Conservation (phyloP, 2,797 vertebrate genomes). For the Siniperca undulata region DNA sequence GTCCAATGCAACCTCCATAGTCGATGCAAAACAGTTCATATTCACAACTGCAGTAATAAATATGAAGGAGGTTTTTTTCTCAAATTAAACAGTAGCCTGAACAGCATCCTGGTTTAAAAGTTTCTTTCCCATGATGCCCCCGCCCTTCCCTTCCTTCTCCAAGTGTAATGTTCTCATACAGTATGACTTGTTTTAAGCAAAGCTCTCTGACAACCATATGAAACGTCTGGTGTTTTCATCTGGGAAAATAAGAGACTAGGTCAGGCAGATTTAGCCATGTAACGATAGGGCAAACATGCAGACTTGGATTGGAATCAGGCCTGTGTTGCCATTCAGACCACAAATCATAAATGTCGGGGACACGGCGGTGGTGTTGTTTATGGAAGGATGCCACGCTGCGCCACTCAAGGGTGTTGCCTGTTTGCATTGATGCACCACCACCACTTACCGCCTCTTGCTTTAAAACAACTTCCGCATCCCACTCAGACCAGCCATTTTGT, state of each 20-base stretch:
- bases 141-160: constrained; percentile 56
- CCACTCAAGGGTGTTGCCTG: constrained; percentile 86
- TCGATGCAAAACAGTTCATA: constrained; percentile 60
- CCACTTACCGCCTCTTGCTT: constrained; percentile 76
- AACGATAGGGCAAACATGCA: constrained; percentile 77
- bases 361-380: constrained; percentile 81
- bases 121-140: constrained; percentile 71
- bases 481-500: constrained; percentile 74
- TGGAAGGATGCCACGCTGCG: constrained; percentile 79
- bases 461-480: constrained; percentile 78
- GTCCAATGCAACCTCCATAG: constrained; percentile 70
- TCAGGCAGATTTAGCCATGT: constrained; percentile 78
- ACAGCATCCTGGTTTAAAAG: constrained; percentile 65
- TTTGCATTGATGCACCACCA: constrained; percentile 82
- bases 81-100: constrained; percentile 71
- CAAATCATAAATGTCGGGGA: constrained; percentile 83
- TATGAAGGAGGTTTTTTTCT: constrained; percentile 47
- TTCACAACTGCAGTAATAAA: constrained; percentile 61
- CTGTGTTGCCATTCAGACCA: constrained; percentile 77
- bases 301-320: constrained; percentile 77
- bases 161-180: constrained; percentile 62
- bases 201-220: constrained; percentile 66
- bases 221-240: constrained; percentile 76
- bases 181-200: constrained; percentile 69
- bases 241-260: constrained; percentile 80